phyloP scores from a whole-genome alignment of 2,888 invertebrate species.

The Epiblema foenella region DNA sequence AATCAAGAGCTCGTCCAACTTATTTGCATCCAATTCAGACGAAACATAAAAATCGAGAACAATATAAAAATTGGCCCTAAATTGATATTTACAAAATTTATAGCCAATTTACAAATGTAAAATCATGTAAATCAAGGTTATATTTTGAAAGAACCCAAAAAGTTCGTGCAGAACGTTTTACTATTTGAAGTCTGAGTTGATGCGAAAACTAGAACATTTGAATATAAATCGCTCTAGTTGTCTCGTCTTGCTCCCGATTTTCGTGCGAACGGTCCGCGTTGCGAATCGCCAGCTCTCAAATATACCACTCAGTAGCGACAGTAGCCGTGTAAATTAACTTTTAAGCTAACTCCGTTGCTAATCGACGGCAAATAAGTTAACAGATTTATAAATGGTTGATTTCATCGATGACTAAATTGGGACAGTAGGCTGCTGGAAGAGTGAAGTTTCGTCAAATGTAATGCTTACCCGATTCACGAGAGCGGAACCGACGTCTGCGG shows the following conservation, averaged over 20 bases:
- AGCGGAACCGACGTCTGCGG: constrained; percentile 80
- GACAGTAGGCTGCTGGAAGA: constrained; percentile 75
- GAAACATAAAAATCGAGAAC: no score
- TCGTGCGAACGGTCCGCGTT: constrained; percentile 77
- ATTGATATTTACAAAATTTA: constrained; percentile 6
- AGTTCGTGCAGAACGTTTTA: constrained; percentile 61
- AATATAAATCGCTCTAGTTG: constrained; percentile 80
- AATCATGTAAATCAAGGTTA: constrained; percentile 48
- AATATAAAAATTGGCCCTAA: no score
- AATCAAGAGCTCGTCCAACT: no score
- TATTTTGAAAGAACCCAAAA: constrained; percentile 58
- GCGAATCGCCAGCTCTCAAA: constrained; percentile 66
- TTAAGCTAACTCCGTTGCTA: constrained; percentile 70
- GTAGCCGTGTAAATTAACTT: constrained; percentile 70
- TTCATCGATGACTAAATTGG: constrained; percentile 55
- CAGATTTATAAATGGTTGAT: constrained; percentile 60
- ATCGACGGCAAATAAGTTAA: constrained; percentile 71
- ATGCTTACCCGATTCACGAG: constrained; percentile 82
- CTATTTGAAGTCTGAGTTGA: constrained; percentile 56
- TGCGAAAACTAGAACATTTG: constrained; percentile 70
- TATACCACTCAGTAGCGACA: constrained; percentile 64
- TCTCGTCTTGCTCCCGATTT: constrained; percentile 75
- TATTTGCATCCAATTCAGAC: no score
- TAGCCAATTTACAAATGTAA: constrained; percentile 28
- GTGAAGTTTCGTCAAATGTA: constrained; percentile 82